phyloP scores from a whole-genome alignment of 2,113 vertebrate genomes.

The Phyllopteryx taeniolatus region DNA sequence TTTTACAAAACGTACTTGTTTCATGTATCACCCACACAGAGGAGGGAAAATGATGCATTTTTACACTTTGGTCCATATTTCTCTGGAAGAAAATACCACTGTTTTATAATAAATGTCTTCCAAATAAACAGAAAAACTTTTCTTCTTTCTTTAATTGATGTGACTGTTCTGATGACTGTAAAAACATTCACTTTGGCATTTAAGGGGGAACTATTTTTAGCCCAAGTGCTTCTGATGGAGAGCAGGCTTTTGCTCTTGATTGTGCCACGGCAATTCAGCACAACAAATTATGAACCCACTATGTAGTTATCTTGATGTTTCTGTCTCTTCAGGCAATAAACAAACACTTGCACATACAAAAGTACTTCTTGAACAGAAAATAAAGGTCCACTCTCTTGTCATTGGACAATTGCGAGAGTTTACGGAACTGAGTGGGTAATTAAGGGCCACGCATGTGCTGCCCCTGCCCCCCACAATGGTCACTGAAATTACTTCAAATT shows the following conservation, averaged over 20 bases:
- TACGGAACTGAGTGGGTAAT: not conserved
- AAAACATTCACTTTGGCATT: not conserved
- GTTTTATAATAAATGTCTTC: slow-evolving; percentile 67
- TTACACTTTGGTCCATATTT: slow-evolving; percentile 54
- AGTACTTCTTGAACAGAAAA: slow-evolving; percentile 10
- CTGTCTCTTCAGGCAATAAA: not conserved
- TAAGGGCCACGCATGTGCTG: not conserved
- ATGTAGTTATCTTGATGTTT: not conserved
- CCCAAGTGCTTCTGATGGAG: not conserved
- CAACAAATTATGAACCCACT: not conserved
- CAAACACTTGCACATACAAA: not conserved
- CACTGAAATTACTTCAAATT: no score
- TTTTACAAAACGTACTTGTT: slow-evolving; percentile 42
- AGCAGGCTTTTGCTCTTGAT: not conserved
- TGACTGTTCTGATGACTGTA: not conserved
- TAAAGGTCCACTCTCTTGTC: not conserved
- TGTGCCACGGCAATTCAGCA: not conserved
- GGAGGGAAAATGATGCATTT: slow-evolving; percentile 32
- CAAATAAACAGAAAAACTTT: slow-evolving; percentile 60
- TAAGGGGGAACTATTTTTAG: not conserved
- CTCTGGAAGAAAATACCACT: slow-evolving; percentile 70
- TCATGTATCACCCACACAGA: slow-evolving; percentile 42
- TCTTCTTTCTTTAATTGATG: not conserved
- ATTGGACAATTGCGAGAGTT: not conserved
- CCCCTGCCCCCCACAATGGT: no score